phyloP scores from a whole-genome alignment of 2,888 invertebrate genomes.

The Isotomurus palustris region DNA sequence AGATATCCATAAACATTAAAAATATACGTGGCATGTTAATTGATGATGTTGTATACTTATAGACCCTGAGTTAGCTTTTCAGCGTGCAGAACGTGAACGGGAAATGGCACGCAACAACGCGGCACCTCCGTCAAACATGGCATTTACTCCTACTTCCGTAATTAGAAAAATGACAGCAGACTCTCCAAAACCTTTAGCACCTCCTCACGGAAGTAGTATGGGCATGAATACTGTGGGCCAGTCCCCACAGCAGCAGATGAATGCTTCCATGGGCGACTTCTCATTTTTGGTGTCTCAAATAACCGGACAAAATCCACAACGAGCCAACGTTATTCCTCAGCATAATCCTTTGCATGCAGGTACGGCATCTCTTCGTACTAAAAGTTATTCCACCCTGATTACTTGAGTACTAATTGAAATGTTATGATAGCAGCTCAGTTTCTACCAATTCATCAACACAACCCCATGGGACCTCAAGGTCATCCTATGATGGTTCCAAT shows the following conservation, averaged over 20 bases:
- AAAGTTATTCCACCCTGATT: not conserved
- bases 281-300: conserved; percentile 8
- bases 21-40: too few relatives aligned
- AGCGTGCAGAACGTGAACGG: not conserved
- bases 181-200: conserved; percentile 61
- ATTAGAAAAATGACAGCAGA: conserved; percentile 91
- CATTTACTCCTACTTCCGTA: conserved; percentile 88
- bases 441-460: not conserved
- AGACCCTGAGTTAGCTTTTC: too few relatives aligned
- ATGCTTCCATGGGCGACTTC: conserved; percentile 10
- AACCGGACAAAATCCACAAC: conserved; percentile 1
- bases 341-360: too few relatives aligned
- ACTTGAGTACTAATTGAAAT: not conserved
- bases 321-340: too few relatives aligned
- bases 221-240: not conserved
- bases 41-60: too few relatives aligned
- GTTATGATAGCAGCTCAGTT: not conserved
- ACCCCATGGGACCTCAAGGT: not conserved
- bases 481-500: conserved; percentile 6
- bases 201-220: not conserved
- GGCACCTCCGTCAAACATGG: conserved; percentile 61
- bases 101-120: conserved; percentile 29
- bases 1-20: too few relatives aligned
- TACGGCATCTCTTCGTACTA: too few relatives aligned
- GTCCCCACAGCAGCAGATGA: conserved; percentile 1